phyloP scores from a whole-genome alignment of 2,113 vertebrate species.

The Muntiacus reevesi region DNA sequence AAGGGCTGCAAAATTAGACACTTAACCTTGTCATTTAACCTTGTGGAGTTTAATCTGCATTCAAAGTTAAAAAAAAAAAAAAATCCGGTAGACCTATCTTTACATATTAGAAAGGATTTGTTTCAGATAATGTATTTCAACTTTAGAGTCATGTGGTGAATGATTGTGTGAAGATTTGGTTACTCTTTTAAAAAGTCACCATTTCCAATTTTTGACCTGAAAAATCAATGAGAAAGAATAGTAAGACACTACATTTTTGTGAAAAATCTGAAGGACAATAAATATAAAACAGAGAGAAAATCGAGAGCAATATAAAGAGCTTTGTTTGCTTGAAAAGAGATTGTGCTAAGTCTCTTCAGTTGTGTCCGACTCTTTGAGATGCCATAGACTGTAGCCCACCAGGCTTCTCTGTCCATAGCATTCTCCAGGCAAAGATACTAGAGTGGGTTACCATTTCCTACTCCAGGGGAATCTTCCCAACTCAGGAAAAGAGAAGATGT shows the following conservation, averaged over 20 bases:
- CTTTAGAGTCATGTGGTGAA: neutral
- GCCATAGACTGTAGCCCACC: neutral
- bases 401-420: neutral
- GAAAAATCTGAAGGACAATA: neutral
- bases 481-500: neutral
- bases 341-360: neutral
- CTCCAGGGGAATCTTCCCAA: neutral
- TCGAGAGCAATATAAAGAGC: neutral
- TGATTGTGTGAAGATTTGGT: slow-evolving; percentile 4
- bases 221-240: neutral
- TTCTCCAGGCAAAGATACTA: neutral
- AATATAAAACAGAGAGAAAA: neutral
- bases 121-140: slow-evolving; percentile 3
- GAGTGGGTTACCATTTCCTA: neutral
- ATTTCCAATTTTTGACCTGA: neutral
- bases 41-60: slow-evolving; percentile 69
- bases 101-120: slow-evolving; percentile 32
- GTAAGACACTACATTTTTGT: neutral
- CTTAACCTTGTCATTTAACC: slow-evolving; percentile 79
- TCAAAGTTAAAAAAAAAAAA: slow-evolving; percentile 57
- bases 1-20: slow-evolving; percentile 72
- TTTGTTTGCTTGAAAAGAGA: neutral
- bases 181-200: neutral
- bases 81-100: slow-evolving; percentile 7
- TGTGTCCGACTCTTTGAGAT: neutral